phyloP scores from a whole-genome alignment of 2,888 invertebrate genomes.

The Caenorhabditis plicata region DNA sequence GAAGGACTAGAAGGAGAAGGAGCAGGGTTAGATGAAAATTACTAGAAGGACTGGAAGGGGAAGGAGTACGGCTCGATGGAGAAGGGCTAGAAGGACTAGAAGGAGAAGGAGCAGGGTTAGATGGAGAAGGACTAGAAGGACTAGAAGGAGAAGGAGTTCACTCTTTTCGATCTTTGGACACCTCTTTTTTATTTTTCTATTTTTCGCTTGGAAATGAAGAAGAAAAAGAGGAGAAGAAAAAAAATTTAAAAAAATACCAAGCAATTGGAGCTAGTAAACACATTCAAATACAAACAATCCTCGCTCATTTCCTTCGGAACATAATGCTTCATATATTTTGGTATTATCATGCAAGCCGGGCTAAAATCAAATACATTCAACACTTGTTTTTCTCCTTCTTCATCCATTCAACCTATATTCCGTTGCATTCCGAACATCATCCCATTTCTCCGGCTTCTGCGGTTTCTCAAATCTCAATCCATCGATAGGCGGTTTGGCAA shows the following conservation, averaged over 20 bases:
- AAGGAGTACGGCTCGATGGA: no score
- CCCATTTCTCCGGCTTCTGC: slow-evolving; percentile 36
- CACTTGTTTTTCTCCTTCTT: background rate
- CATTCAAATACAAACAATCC: slow-evolving; percentile 7
- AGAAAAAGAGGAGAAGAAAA: no score
- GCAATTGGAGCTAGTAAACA: slow-evolving; percentile 1
- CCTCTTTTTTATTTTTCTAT: no score
- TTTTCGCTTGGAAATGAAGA: no score
- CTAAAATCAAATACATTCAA: background rate
- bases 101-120: no score
- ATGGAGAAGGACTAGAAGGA: no score
- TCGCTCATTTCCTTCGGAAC: slow-evolving; percentile 48
- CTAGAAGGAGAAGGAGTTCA: no score
- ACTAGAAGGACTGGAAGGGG: no score
- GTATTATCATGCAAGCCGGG: background rate
- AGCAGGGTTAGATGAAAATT: no score
- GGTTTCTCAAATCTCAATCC: slow-evolving; percentile 46
- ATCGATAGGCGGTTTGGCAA: slow-evolving; percentile 51
- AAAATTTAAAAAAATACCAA: background rate
- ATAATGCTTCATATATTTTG: slow-evolving; percentile 51
- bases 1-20: no score
- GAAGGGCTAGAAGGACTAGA: no score
- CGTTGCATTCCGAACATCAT: slow-evolving; percentile 36
- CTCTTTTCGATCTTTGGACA: no score
- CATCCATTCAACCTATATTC: background rate